phyloP scores from a whole-genome alignment of 2,113 vertebrate genomes.

The Hyla sarda region DNA sequence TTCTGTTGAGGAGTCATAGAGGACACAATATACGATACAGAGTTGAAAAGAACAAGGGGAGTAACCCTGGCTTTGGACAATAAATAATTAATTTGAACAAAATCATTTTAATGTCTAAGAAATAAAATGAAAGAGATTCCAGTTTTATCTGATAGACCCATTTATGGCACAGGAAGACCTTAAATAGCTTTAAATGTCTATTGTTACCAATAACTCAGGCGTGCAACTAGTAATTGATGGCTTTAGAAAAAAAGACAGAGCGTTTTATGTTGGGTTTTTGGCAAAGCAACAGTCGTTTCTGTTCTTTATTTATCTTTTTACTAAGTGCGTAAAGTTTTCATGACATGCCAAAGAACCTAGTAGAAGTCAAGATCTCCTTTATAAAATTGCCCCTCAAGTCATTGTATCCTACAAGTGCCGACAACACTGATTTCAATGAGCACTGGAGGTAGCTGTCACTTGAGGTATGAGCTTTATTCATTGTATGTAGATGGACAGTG shows the following conservation, averaged over 20 bases:
- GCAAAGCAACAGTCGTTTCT: constrained; percentile 42
- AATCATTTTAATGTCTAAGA: constrained; percentile 24
- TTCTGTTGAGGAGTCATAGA: background rate
- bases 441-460: background rate
- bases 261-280: constrained; percentile 35
- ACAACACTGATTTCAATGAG: background rate
- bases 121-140: constrained; percentile 50
- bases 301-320: constrained; percentile 49
- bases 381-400: constrained; percentile 26
- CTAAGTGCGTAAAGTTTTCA: constrained; percentile 45
- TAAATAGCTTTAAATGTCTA: constrained; percentile 35
- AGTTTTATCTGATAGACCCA: constrained; percentile 27
- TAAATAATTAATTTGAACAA: constrained; percentile 42
- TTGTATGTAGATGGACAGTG: background rate
- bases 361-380: constrained; percentile 36
- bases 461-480: background rate
- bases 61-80: background rate
- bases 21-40: constrained; percentile 3
- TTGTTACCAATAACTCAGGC: constrained; percentile 57
- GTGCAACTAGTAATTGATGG: constrained; percentile 49
- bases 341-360: constrained; percentile 28
- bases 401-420: constrained; percentile 4
- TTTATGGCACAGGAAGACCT: constrained; percentile 40
- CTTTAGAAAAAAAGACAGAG: constrained; percentile 24
- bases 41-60: background rate